Evolutionary conservation across 2,888 invertebrate genomes (phyloP), one percentile per base, ranked within the genome.

Genomic region (Agrotis exclamationis): DNA sequence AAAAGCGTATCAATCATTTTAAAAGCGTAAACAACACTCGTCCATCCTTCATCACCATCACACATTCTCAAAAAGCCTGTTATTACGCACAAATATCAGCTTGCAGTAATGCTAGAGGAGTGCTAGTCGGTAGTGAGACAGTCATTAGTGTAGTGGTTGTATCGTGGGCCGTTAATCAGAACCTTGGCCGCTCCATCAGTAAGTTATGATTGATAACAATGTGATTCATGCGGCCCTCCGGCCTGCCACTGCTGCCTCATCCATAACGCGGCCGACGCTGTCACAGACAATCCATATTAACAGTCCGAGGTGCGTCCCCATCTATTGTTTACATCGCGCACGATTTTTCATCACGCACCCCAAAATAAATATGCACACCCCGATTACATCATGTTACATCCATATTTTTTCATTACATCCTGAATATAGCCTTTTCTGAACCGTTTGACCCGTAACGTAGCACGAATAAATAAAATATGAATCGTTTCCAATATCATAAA

Each of bases 181-280:
- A 88, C 86, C 85, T 86, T 83, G 80, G 87, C 86, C 84, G 87
- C 90, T 94, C 92, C 92, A 93, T 94, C 94, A 95, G 94, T 93
- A 93, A 93, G 91, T 92, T 91, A 93, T 95, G 95, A 95, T 95
- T 93, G 95, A 95, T 95, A 92, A 89, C 92, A 84, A 86, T 87
- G 87, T 88, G 92, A 89, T 90, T 90, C 90, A 87, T 88, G 87
- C 83, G 86, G 83, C 81, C 85, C 86, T 71, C 82, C 84, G 87
- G 73, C 87, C 85, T 81, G 85, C 84, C 78, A 73, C 86, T 75
- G 78, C 56, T 14, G 78, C 81, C 88, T 87, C 90, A 93, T 94
- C 93, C 90, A 92, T 94, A 93, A 94, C 90, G 83, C 80, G 76
- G 82, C 76, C 85, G 86, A 84, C 86, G 88, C 87, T 90, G 93